These are phyloP conservation scores for Hiodon tergisus DNA, from an alignment of 2,113 vertebrate genomes.

Conservation along the genomic window DNA sequence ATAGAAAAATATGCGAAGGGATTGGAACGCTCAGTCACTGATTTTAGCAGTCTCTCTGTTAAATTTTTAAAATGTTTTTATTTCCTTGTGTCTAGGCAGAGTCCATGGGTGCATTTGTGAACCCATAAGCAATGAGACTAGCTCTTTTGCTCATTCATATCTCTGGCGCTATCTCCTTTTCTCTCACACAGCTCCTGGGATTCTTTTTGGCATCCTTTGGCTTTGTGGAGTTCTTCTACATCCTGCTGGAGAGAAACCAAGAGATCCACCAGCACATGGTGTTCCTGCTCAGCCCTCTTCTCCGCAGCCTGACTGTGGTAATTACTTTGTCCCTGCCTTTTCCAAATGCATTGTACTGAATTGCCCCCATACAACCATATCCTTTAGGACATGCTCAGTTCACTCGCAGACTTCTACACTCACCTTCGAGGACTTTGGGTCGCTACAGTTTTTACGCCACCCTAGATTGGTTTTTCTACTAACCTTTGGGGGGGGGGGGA, in stretches of 20 bases:
- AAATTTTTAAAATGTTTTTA: background rate
- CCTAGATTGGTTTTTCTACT: no score
- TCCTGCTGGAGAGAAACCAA: constrained; percentile 59
- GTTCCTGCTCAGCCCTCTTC: constrained; percentile 66
- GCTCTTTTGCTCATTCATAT: background rate
- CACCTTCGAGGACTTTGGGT: background rate
- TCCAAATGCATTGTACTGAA: background rate
- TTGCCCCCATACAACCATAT: constrained; percentile 41
- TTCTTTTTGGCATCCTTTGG: constrained; percentile 66
- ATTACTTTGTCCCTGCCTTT: background rate
- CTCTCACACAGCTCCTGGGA: constrained; percentile 54
- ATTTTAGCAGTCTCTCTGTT: background rate
- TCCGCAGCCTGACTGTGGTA: constrained; percentile 70
- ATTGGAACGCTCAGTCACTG: background rate
- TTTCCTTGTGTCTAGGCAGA: no score
- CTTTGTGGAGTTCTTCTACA: constrained; percentile 69
- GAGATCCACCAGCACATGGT: constrained; percentile 66
- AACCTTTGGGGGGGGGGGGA: no score
- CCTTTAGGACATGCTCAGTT: constrained; percentile 33
- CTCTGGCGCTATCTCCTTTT: background rate
- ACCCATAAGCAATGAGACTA: background rate
- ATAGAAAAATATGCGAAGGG: background rate
- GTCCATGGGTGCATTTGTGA: background rate
- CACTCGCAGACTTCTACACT: constrained; percentile 30
- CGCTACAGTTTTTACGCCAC: no score